Conservation (phyloP, 2,797 vertebrate genomes). For the Strix occidentalis region DNA sequence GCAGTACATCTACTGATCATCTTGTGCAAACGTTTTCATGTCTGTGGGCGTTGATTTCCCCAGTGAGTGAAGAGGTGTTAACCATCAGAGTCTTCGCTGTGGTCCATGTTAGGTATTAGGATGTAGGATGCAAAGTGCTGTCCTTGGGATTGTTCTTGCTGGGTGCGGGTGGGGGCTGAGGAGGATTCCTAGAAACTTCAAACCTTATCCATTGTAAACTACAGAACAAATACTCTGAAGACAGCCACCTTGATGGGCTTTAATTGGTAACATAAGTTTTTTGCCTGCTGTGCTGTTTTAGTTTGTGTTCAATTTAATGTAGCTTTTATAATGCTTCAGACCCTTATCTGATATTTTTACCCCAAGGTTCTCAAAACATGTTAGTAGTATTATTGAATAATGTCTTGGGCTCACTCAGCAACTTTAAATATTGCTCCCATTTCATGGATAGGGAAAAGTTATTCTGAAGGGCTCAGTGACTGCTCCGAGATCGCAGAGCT, state of each 20-base stretch:
- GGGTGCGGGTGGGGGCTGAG: not conserved
- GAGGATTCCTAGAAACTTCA: not conserved
- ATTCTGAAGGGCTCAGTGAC: not conserved
- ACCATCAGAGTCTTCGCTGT: too few relatives aligned
- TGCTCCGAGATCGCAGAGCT: not conserved
- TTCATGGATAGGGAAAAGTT: not conserved
- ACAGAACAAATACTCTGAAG: not conserved
- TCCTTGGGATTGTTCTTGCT: not conserved
- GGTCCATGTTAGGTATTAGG: accelerated
- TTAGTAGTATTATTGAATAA: accelerated
- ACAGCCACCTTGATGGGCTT: not conserved
- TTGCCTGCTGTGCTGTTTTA: not conserved
- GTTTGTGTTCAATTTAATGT: not conserved
- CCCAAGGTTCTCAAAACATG: not conserved
- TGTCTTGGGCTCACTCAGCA: not conserved
- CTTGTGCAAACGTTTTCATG: accelerated
- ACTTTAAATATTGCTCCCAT: not conserved
- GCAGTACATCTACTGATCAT: not conserved
- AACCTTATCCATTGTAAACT: not conserved
- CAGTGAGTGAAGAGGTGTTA: not conserved
- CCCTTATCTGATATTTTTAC: not conserved
- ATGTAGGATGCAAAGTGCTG: not conserved
- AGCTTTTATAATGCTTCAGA: not conserved
- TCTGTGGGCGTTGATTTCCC: not conserved
- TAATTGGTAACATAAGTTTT: not conserved